A percentile compares a stretch with the other conserved stretches of the same genome.
phyloP scores from a whole-genome alignment of 2,888 invertebrate genomes.

The Eupithecia insigniata region DNA sequence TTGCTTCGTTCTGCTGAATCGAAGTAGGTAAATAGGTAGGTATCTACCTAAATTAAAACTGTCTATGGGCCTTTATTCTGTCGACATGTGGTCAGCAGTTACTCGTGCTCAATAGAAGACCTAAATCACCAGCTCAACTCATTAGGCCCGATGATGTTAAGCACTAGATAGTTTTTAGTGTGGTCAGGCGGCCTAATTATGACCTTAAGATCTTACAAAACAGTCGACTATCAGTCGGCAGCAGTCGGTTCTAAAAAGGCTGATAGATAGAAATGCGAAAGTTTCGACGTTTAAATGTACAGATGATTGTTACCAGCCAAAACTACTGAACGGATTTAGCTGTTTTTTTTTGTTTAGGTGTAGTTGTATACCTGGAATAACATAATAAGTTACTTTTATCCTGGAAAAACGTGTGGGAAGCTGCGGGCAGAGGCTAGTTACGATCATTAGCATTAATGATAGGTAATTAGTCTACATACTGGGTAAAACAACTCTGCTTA shows the following conservation, averaged over 20 bases:
- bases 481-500: neutral
- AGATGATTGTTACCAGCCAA: neutral
- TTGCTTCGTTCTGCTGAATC: conserved; percentile 18
- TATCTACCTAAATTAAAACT: conserved; percentile 26
- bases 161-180: conserved; percentile 6
- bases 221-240: neutral
- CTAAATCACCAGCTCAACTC: conserved; percentile 23
- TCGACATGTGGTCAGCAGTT: conserved; percentile 22
- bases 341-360: neutral
- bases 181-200: neutral
- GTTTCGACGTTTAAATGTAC: neutral
- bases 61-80: conserved; percentile 26
- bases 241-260: neutral
- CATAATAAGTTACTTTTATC: neutral
- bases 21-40: conserved; percentile 32
- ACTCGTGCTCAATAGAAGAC: conserved; percentile 28
- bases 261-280: neutral
- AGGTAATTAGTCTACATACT: neutral
- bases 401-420: neutral
- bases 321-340: neutral
- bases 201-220: neutral
- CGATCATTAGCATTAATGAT: neutral
- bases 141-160: neutral
- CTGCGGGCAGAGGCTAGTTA: neutral
- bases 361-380: too few relatives aligned